Conservation (phyloP, 2,113 vertebrate species). For the Athene cunicularia region DNA sequence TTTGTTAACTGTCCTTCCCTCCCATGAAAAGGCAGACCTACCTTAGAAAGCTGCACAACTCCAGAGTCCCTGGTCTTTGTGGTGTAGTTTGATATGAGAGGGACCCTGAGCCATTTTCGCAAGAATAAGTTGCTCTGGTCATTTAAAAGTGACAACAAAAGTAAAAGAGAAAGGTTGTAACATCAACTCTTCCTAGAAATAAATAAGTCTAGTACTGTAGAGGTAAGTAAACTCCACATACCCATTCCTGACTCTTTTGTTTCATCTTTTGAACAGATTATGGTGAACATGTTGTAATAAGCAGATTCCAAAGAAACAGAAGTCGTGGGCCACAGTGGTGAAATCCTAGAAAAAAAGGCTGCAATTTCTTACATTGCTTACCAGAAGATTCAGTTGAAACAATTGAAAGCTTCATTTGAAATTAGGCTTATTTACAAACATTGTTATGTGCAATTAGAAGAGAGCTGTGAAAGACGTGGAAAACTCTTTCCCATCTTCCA, state of each 20-base stretch:
- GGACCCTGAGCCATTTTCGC: neutral
- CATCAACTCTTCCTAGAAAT: neutral
- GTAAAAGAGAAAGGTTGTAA: neutral
- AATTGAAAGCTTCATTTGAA: neutral
- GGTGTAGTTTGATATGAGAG: neutral
- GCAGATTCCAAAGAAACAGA: neutral
- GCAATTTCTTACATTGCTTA: neutral
- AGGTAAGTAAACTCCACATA: neutral
- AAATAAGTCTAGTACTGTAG: neutral
- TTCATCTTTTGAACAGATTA: neutral
- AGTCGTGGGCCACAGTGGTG: neutral
- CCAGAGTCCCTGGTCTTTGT: neutral
- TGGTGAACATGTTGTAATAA: neutral
- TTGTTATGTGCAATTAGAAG: neutral
- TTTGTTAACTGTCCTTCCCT: neutral
- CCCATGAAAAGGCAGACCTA: neutral
- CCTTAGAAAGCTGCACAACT: neutral
- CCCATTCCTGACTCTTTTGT: neutral
- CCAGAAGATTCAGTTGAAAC: neutral
- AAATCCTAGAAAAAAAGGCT: neutral
- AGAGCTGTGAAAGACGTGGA: neutral
- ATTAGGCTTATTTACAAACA: neutral
- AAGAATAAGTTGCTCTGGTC: neutral
- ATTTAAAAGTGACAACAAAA: neutral
- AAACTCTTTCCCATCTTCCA: neutral